A percentile compares a stretch with the other conserved stretches of the same genome.
Evolutionary conservation across 2,888 invertebrate genomes (phyloP).

Genomic region (Alentia gelatinosa): DNA sequence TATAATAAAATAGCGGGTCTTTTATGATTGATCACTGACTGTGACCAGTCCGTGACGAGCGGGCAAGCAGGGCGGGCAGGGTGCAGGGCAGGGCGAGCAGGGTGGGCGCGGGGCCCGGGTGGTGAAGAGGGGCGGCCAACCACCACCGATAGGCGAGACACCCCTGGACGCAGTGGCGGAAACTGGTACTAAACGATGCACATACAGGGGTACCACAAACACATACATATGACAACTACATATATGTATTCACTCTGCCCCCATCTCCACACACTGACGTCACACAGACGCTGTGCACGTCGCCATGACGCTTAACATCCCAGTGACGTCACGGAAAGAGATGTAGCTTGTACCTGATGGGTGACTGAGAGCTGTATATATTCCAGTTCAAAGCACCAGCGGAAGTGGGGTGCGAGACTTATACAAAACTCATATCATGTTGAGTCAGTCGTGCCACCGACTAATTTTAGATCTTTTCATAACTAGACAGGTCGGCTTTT

Average conservation of each 20-base stretch:
- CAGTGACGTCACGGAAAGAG: too few species aligned
- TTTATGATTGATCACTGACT: conserved; percentile 36
- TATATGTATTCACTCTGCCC: too few species aligned
- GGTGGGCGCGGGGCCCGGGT: neutral
- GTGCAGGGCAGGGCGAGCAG: too few species aligned
- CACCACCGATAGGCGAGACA: neutral
- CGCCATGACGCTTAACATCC: too few species aligned
- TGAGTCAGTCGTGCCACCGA: neutral
- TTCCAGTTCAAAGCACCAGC: too few species aligned
- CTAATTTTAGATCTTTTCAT: conserved; percentile 52
- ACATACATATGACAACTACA: too few species aligned
- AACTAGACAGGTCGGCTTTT: neutral
- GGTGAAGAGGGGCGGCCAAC: neutral
- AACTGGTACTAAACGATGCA: neutral
- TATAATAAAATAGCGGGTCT: conserved; percentile 25
- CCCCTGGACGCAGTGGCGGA: neutral
- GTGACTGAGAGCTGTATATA: too few species aligned
- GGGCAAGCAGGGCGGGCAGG: too few species aligned
- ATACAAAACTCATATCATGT: neutral
- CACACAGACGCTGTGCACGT: too few species aligned
- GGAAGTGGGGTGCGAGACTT: neutral
- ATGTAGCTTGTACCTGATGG: too few species aligned
- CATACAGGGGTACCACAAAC: too few species aligned
- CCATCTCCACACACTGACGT: too few species aligned
- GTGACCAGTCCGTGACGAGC: neutral